phyloP scores from a whole-genome alignment of 2,113 vertebrate species.

The Cyanoderma ruficeps region DNA sequence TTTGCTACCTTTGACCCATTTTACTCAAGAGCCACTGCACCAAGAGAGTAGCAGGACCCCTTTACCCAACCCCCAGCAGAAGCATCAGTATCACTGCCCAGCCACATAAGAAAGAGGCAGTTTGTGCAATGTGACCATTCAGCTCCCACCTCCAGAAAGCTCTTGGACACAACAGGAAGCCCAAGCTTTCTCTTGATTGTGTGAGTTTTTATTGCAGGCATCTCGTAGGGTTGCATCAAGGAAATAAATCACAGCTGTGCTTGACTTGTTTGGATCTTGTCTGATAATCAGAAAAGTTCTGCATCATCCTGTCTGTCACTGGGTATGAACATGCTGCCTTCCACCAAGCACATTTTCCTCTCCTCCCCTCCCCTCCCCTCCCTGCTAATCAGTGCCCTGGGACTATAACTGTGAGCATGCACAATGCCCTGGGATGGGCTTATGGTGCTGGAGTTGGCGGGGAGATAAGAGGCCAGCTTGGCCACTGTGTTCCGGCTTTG shows the following conservation, averaged over 20 bases:
- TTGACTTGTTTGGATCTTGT: neutral
- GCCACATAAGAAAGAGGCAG: neutral
- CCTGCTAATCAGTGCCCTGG: neutral
- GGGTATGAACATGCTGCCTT: neutral
- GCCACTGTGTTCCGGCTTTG: rapidly evolving
- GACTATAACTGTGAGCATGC: neutral
- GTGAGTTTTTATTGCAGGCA: neutral
- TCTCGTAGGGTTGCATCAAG: neutral
- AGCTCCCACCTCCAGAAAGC: neutral
- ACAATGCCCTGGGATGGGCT: neutral
- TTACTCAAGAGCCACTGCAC: neutral
- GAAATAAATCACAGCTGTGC: neutral
- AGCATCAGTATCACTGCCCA: rapidly evolving
- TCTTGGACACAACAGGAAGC: neutral
- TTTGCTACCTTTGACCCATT: neutral
- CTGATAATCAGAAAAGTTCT: neutral
- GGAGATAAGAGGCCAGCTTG: neutral
- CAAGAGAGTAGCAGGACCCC: neutral
- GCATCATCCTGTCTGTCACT: neutral
- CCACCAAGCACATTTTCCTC: rapidly evolving
- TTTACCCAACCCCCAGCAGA: neutral
- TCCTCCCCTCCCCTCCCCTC: neutral
- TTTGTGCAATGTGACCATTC: neutral
- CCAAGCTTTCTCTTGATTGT: neutral
- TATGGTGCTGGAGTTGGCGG: rapidly evolving